Base-by-base conservation (phyloP, 2,797 vertebrate genomes). In the Limnodromus scolopaceus region DNA sequence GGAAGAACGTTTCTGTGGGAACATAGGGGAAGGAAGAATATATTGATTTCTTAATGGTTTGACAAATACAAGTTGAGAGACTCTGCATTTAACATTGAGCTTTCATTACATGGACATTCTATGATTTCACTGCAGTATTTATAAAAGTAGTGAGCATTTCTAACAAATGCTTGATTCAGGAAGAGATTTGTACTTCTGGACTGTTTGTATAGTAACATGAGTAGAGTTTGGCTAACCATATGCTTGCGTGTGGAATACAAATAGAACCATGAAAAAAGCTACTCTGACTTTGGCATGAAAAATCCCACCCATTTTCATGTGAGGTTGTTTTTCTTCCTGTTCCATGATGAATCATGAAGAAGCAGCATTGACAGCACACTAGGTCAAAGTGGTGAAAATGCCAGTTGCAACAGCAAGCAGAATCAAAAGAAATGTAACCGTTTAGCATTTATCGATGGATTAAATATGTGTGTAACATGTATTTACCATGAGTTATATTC, bases 161-260 rank as follows among this genome's bases (percentile, higher is more conserved):
- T 87, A 84, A 77, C 11, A 15, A 95, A 68, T 60, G 54, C 45
- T 81, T 58, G 22, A 81, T 94, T 92, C 74, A 65, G 69, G 69
- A 86, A 61, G 64, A 85, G 41, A 39, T 84, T 84, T 71, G 30
- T 92, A 45, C 49, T 69, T 90, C 30, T 27, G 16, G 80, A 92
- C 66, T 81, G 45, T 87, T 92, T 94, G 60, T 80, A 24, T 81
- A 92, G 83, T 84, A 90, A 84, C 60, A 28, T 60, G 55, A 81
- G 30, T n/a, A 58, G 85, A 51, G 49, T 58, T 93, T 92, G 65
- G 55, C 89, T 92, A 64, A 55, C 58, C 65, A 46, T 80, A 69
- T 92, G 74, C 65, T 84, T 87, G 68, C n/a, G 38, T 71, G 46
- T 81, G 69, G 64, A 92, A 76, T 57, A 55, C 54, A 92, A 84